Conservation (phyloP, 2,113 vertebrate species). For the Osmerus mordax region DNA sequence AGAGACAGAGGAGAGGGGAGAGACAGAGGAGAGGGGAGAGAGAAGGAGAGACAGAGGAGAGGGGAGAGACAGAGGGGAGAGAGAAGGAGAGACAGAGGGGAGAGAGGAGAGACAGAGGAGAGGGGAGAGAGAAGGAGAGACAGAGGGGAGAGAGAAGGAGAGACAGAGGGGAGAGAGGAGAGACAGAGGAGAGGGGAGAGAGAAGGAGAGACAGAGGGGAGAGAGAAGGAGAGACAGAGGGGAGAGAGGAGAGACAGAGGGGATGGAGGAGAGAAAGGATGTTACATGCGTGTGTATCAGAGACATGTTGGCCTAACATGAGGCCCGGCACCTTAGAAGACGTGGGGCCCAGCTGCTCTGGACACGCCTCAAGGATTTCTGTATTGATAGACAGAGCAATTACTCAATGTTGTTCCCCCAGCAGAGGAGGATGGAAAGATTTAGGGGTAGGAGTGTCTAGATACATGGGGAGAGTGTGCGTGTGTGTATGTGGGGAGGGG, state of each 20-base stretch:
- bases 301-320: background rate
- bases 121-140: no score
- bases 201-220: no score
- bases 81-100: background rate
- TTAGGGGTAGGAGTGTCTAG: background rate
- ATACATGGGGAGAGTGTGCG: background rate
- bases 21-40: no score
- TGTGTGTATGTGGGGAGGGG: background rate
- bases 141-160: background rate
- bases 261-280: background rate
- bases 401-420: conserved; percentile 20
- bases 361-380: conserved; percentile 30
- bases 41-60: no score
- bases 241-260: no score
- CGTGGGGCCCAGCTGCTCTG: conserved; percentile 9
- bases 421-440: background rate
- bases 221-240: no score
- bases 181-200: no score
- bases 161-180: no score
- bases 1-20: no score
- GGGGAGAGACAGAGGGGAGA: no score
- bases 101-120: no score
- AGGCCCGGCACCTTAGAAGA: conserved; percentile 23
- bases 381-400: conserved; percentile 21
- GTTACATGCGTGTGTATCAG: background rate